Conservation (phyloP, 1,140 invertebrate genomes). For the Bombus confusus region DNA sequence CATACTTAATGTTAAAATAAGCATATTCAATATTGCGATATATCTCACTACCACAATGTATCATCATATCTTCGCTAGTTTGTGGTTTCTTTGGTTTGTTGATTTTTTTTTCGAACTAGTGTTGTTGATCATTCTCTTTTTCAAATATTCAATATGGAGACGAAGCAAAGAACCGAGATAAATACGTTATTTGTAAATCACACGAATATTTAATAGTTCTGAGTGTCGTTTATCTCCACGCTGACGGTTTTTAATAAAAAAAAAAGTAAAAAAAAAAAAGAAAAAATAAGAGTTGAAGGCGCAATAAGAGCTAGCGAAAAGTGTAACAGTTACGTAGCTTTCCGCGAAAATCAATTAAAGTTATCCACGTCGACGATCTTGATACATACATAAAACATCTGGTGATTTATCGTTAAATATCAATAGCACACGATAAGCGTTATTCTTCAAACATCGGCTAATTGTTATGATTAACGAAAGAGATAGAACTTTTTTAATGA, state of each 20-base stretch:
- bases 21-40: too few relatives aligned
- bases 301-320: neutral
- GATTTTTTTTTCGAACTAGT: too few relatives aligned
- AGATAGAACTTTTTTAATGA: neutral
- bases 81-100: too few relatives aligned
- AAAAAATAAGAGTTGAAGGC: neutral
- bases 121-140: too few relatives aligned
- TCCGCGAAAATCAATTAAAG: slow-evolving; percentile 21
- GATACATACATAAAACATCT: neutral
- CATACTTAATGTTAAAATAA: too few relatives aligned
- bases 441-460: neutral
- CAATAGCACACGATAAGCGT: neutral
- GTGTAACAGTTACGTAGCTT: neutral
- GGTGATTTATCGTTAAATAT: slow-evolving; percentile 1
- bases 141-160: neutral
- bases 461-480: neutral
- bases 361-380: neutral
- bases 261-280: neutral
- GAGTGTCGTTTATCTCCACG: neutral
- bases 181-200: neutral
- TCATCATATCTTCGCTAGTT: too few relatives aligned
- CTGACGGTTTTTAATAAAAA: too few relatives aligned
- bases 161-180: neutral
- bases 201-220: neutral
- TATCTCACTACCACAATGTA: too few relatives aligned